Evolutionary conservation across 2,888 invertebrate species (phyloP).

Genomic region (Mimachlamys varia): DNA sequence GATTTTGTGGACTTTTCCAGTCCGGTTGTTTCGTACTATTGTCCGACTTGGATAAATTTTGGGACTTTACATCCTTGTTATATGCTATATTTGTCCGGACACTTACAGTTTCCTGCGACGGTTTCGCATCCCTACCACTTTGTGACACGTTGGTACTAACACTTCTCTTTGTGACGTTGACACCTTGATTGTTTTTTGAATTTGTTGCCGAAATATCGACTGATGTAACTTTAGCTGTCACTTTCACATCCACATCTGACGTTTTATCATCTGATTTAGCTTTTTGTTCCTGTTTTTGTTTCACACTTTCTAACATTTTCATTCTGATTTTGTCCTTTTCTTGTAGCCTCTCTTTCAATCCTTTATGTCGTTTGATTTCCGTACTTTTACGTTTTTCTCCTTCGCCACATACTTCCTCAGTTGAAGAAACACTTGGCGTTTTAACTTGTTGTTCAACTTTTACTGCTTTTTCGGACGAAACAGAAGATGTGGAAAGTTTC

Average conservation of each 20-base stretch:
- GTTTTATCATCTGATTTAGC: neutral
- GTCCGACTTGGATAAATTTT: too few species aligned
- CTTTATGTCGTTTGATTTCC: slow-evolving; percentile 17
- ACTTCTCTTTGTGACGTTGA: neutral
- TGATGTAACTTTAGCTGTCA: neutral
- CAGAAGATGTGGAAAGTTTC: neutral
- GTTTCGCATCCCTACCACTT: neutral
- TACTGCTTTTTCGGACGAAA: neutral
- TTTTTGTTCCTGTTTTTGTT: slow-evolving; percentile 17
- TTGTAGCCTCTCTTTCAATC: neutral
- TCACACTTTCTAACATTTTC: slow-evolving; percentile 31
- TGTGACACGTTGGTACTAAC: neutral
- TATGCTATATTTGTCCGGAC: neutral
- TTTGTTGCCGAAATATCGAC: neutral
- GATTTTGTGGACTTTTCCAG: neutral
- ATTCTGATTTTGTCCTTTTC: slow-evolving; percentile 9
- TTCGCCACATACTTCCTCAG: neutral
- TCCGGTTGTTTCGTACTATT: neutral
- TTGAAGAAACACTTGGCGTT: neutral
- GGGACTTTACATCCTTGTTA: neutral
- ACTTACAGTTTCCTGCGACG: neutral
- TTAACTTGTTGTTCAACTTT: neutral
- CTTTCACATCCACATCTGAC: neutral
- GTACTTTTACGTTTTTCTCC: slow-evolving; percentile 27
- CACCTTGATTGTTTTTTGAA: neutral